Conservation (phyloP, 2,888 invertebrate genomes). For the Drosophila maculinotata region DNA sequence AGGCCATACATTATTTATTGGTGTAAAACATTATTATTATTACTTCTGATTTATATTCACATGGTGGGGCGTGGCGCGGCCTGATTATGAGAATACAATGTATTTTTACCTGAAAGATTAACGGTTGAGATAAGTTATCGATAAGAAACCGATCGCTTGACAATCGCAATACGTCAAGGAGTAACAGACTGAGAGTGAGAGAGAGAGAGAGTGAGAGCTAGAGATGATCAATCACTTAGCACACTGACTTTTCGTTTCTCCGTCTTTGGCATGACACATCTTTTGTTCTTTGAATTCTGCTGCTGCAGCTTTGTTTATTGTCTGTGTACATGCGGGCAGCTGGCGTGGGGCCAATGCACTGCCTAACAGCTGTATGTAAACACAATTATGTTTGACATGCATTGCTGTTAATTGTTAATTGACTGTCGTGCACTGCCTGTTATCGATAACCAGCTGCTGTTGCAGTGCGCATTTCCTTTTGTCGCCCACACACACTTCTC, state of each 20-base stretch:
- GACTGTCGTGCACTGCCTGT: conserved; percentile 11
- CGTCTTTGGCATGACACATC: conserved; percentile 27
- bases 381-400: conserved; percentile 42
- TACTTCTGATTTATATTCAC: conserved; percentile 38
- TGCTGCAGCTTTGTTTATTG: conserved; percentile 56
- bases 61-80: conserved; percentile 37
- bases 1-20: conserved; percentile 24
- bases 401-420: conserved; percentile 39
- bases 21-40: conserved; percentile 33
- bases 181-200: not conserved
- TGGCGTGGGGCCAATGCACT: conserved; percentile 56
- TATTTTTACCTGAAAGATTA: conserved; percentile 8
- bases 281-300: conserved; percentile 38
- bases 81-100: conserved; percentile 29
- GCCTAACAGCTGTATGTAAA: conserved; percentile 33
- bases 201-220: not conserved
- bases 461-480: conserved; percentile 33
- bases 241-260: conserved; percentile 26
- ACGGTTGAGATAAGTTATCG: conserved; percentile 8
- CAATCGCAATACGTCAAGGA: not conserved
- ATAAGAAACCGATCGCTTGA: conserved; percentile 27
- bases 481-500: conserved; percentile 30
- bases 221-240: conserved; percentile 29
- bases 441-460: not conserved
- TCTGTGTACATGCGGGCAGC: conserved; percentile 32